Evolutionary conservation across 2,888 invertebrate species (phyloP).

Genomic region (Cantharis nigra): DNA sequence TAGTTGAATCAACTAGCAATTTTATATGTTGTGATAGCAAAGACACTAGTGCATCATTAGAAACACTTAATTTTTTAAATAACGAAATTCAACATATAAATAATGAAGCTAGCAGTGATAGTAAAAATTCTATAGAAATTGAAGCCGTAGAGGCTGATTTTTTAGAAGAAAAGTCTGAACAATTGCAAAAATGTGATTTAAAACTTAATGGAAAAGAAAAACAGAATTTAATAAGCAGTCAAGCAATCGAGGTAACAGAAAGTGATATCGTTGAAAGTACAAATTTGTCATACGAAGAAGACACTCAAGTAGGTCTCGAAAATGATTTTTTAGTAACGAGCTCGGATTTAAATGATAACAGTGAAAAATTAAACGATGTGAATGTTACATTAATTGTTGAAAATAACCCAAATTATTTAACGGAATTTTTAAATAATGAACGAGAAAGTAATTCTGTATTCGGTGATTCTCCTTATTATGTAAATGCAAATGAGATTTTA

Average conservation of each 20-base stretch:
- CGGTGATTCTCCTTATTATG: neutral
- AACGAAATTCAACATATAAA: neutral
- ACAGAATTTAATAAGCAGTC: neutral
- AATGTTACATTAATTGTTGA: neutral
- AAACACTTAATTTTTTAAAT: neutral
- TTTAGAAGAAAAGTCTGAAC: neutral
- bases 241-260: neutral
- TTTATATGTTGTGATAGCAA: neutral
- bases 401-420: constrained; percentile 21
- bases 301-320: neutral
- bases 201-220: neutral
- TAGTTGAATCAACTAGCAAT: neutral
- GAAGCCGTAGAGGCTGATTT: neutral
- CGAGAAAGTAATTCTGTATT: constrained; percentile 13
- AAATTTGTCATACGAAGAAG: neutral
- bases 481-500: neutral
- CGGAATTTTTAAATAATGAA: constrained; percentile 33
- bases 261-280: neutral
- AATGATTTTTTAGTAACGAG: neutral
- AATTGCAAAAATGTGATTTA: neutral
- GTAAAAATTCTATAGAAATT: neutral
- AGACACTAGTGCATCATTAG: neutral
- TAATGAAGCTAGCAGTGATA: neutral
- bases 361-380: constrained; percentile 2
- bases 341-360: neutral